Evolutionary conservation across 2,888 invertebrate species (phyloP), one percentile per base, ranked within the genome.

Genomic region (Pomacea canaliculata): DNA sequence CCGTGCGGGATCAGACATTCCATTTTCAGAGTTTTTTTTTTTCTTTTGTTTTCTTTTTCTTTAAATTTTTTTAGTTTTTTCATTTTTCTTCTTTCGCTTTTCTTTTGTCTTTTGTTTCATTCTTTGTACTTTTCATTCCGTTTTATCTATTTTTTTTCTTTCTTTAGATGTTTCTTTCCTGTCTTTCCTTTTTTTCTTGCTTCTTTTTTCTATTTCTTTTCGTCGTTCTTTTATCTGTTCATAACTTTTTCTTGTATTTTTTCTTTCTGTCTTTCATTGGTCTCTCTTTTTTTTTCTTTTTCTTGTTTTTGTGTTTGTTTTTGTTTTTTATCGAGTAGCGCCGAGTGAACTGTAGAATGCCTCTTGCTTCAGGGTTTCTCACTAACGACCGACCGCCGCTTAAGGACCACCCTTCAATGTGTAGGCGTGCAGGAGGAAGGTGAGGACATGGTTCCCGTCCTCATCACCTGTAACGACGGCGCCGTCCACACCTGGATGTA

Each of bases 381-480:
- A 1, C 79, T 82, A 81, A 85, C 84, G 7, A 79, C 78, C 27
- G 81, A 82, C 51, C 77, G 79, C 46, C 75, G 76, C n/a, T 75
- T 86, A 12, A 62, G 84, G 63, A 84, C 86, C 4, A 83, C 85
- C 12, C 71, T 86, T 37, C 85, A 86, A 76, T 87, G 87, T 80
- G 85, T 86, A 19, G 83, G 85, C 16, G 74, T 83, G 10, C 82
- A 85, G 66, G 62, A 73, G 37, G 77, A 78, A 19, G 71, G 70
- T 23, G 68, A 48, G 60, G 76, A 73, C 51, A 66, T 76, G 46
- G 71, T 84, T 27, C 86, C 85, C 0, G 73, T 81, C 48, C 81
- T 87, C 56, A 83, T 85, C 68, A 85, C 85, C 76, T 86, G 87
- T 66, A 81, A 85, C 12, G 83, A 84, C 46, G 85, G 84, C 18